These are phyloP conservation scores for Harpegnathos saltator DNA, from an alignment of 1,140 invertebrate species.

Conservation along the genomic window DNA sequence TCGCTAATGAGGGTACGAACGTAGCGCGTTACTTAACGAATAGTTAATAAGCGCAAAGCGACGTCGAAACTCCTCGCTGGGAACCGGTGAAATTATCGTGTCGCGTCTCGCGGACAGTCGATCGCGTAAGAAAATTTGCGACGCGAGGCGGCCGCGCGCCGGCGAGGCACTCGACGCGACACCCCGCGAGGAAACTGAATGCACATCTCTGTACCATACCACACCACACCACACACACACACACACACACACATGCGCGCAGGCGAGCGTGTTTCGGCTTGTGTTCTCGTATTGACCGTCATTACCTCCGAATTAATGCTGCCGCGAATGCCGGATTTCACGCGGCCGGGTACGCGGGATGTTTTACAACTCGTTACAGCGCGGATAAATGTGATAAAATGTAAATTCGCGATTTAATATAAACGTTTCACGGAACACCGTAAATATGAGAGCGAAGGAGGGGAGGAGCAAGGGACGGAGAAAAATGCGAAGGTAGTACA, in stretches of 20 bases:
- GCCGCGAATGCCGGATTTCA: too few species aligned
- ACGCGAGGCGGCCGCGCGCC: too few species aligned
- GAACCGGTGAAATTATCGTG: slow-evolving; percentile 60
- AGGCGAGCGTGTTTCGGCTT: too few species aligned
- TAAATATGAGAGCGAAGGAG: background rate
- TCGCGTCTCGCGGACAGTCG: slow-evolving; percentile 45
- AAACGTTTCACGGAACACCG: background rate
- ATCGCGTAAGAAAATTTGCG: slow-evolving; percentile 68
- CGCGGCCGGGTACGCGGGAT: background rate
- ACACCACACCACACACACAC: too few species aligned
- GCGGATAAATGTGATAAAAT: background rate
- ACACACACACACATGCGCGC: too few species aligned
- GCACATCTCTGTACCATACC: too few species aligned
- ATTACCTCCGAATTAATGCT: too few species aligned
- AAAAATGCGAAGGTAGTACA: background rate
- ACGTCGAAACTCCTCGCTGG: slow-evolving; percentile 69
- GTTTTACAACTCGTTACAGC: slow-evolving; percentile 1
- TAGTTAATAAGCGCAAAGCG: slow-evolving; percentile 74
- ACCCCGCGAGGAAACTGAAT: too few species aligned
- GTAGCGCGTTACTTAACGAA: slow-evolving; percentile 69
- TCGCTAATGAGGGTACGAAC: slow-evolving; percentile 74
- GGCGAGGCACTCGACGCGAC: too few species aligned
- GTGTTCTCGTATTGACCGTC: too few species aligned
- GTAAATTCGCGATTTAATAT: background rate
- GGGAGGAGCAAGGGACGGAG: background rate